Conservation (phyloP, 2,797 vertebrate genomes). For the Leucoraja ocellata region DNA sequence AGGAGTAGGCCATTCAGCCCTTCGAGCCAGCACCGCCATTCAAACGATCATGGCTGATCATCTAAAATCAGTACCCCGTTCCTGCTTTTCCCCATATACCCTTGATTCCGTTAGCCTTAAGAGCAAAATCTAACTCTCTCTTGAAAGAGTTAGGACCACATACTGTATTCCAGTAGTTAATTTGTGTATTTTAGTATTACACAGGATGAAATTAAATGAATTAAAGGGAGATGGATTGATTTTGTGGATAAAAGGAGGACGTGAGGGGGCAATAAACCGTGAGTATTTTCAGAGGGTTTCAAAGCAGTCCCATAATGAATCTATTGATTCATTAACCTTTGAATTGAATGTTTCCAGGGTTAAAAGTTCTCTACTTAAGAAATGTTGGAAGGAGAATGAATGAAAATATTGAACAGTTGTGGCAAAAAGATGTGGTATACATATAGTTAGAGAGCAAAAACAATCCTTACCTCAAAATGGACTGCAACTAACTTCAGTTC, state of each 20-base stretch:
- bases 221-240: too few relatives aligned
- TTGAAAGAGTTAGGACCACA: background rate
- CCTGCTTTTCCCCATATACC: too few relatives aligned
- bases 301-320: background rate
- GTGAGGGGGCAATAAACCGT: too few relatives aligned
- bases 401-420: background rate
- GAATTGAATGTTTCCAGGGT: background rate
- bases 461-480: conserved; percentile 71
- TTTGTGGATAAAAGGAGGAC: too few relatives aligned
- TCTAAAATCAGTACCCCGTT: too few relatives aligned
- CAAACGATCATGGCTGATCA: too few relatives aligned
- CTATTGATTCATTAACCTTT: conserved; percentile 13
- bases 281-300: conserved; percentile 1
- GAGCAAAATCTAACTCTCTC: too few relatives aligned
- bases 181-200: background rate
- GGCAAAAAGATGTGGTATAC: background rate
- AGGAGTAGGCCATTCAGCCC: too few relatives aligned
- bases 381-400: background rate
- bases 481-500: conserved; percentile 49
- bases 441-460: background rate
- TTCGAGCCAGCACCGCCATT: too few relatives aligned
- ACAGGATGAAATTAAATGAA: too few relatives aligned
- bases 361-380: conserved; percentile 40
- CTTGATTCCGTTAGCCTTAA: too few relatives aligned
- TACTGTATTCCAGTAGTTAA: too few relatives aligned